Evolutionary conservation across 1,140 invertebrate genomes (phyloP).

Genomic region (Telenomus remus): DNA sequence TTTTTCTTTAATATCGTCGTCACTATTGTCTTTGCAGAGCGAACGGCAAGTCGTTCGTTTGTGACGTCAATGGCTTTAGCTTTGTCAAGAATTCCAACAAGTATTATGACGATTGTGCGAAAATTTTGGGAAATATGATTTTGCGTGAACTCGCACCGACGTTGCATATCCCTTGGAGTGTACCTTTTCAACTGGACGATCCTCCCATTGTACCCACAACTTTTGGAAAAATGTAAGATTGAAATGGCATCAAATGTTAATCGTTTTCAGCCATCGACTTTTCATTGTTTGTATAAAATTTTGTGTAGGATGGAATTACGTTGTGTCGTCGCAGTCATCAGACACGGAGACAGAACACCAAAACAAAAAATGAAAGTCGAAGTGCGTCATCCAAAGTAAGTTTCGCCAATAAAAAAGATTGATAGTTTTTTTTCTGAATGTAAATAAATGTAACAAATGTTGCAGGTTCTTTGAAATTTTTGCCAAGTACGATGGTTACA

Average conservation of each 20-base stretch:
- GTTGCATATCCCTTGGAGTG: slow-evolving; percentile 96
- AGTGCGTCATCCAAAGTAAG: slow-evolving; percentile 97
- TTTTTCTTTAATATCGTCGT: neutral
- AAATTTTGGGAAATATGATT: slow-evolving; percentile 97
- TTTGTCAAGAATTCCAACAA: slow-evolving; percentile 99
- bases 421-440: too few species aligned
- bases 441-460: neutral
- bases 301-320: slow-evolving; percentile 92
- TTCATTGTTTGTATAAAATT: neutral
- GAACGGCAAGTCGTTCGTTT: slow-evolving; percentile 98
- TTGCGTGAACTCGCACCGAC: slow-evolving; percentile 94
- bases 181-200: slow-evolving; percentile 97
- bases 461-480: slow-evolving; percentile 98
- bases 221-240: slow-evolving; percentile 94
- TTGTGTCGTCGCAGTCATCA: slow-evolving; percentile 98
- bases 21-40: slow-evolving; percentile 80
- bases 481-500: slow-evolving; percentile 97
- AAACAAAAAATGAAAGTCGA: slow-evolving; percentile 99
- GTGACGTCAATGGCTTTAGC: slow-evolving; percentile 99
- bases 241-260: slow-evolving; percentile 83
- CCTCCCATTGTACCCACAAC: slow-evolving; percentile 99
- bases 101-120: slow-evolving; percentile 99
- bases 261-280: neutral
- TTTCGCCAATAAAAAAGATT: slow-evolving; percentile 38
- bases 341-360: slow-evolving; percentile 98